phyloP scores from a whole-genome alignment of 2,113 vertebrate genomes.

The Oryzias woworae region DNA sequence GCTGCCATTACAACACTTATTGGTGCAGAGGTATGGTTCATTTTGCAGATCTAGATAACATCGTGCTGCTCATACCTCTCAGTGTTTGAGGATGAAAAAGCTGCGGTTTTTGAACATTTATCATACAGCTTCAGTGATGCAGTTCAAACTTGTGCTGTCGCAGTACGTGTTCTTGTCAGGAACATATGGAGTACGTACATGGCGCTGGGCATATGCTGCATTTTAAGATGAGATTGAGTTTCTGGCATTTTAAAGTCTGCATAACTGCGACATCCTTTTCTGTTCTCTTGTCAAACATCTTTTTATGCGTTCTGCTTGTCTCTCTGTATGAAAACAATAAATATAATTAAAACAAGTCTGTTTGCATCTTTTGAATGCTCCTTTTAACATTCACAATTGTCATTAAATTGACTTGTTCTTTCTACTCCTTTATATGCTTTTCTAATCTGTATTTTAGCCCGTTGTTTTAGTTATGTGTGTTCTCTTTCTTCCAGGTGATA shows the following conservation, averaged over 20 bases:
- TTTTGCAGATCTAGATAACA: constrained; percentile 34
- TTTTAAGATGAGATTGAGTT: constrained; percentile 37
- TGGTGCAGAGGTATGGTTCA: constrained; percentile 19
- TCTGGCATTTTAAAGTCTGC: constrained; percentile 26
- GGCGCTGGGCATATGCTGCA: constrained; percentile 43
- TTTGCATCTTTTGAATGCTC: background rate
- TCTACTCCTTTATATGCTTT: background rate
- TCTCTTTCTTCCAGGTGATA: constrained; percentile 83
- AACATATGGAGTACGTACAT: constrained; percentile 46
- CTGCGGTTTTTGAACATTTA: constrained; percentile 5
- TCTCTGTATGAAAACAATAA: background rate
- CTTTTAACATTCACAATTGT: background rate
- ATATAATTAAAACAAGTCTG: background rate
- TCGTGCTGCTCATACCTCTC: constrained; percentile 5
- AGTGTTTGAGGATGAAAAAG: constrained; percentile 15
- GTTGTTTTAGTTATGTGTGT: constrained; percentile 12
- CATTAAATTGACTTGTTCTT: constrained; percentile 3
- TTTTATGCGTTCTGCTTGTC: background rate
- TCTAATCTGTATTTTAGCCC: constrained; percentile 23
- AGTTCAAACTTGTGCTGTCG: constrained; percentile 3
- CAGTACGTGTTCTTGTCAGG: constrained; percentile 13
- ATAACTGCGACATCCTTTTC: constrained; percentile 1
- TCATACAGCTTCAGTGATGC: constrained; percentile 3
- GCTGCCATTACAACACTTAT: background rate
- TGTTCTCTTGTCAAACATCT: constrained; percentile 7